phyloP scores from a whole-genome alignment of 1,140 invertebrate genomes.

The Magallana ariakensis region DNA sequence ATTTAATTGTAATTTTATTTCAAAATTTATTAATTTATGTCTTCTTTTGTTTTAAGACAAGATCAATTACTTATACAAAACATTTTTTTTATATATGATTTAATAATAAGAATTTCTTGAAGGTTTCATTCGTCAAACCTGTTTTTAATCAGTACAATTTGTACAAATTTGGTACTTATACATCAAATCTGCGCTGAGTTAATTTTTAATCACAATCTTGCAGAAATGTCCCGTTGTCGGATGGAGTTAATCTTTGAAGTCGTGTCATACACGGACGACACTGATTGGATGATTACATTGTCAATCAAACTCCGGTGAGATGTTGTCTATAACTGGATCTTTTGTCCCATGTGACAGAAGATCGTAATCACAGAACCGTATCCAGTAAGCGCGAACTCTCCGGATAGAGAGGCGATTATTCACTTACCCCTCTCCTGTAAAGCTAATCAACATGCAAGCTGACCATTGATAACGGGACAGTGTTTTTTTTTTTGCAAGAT shows the following conservation, averaged over 20 bases:
- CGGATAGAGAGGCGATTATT: constrained; percentile 17
- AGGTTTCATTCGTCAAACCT: no score
- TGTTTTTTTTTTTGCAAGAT: neutral
- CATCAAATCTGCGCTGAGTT: no score
- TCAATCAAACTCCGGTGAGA: constrained; percentile 26
- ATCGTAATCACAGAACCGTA: constrained; percentile 27
- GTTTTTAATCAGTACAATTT: no score
- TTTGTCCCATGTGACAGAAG: constrained; percentile 27
- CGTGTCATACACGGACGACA: constrained; percentile 7
- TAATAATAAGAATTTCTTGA: no score
- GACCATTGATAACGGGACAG: neutral
- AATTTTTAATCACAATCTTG: no score
- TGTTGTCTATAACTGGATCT: constrained; percentile 23
- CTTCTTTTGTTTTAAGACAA: no score
- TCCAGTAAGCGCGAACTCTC: constrained; percentile 19
- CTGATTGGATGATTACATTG: constrained; percentile 9
- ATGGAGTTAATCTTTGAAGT: neutral
- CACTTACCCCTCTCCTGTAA: constrained; percentile 1
- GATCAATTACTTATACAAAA: no score
- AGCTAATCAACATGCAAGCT: neutral
- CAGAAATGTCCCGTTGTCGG: no score
- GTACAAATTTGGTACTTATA: no score
- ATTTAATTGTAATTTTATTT: no score
- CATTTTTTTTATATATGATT: no score
- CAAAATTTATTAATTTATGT: no score